Evolutionary conservation across 2,888 invertebrate species (phyloP).

Genomic region (Nymphalis urticae): DNA sequence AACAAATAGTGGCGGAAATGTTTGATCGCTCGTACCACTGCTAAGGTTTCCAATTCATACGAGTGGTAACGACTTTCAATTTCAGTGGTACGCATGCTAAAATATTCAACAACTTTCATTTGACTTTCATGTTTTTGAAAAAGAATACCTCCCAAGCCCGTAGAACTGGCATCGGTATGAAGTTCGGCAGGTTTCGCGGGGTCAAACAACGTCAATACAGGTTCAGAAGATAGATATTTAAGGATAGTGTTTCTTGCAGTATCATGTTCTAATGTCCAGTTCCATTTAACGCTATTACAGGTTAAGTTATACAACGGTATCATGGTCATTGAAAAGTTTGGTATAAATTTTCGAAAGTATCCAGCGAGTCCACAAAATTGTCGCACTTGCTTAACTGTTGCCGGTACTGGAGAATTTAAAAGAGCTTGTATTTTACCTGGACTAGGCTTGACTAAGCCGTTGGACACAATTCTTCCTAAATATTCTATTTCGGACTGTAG

Average conservation of each 20-base stretch:
- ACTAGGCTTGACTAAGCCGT: conserved; percentile 41
- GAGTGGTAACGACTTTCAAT: conserved; percentile 37
- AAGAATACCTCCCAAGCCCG: conserved; percentile 36
- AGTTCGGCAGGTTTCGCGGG: conserved; percentile 20
- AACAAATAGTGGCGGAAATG: not conserved
- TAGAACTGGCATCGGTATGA: conserved; percentile 40
- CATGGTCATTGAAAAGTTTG: too few relatives aligned
- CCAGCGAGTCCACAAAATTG: too few relatives aligned
- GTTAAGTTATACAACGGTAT: too few relatives aligned
- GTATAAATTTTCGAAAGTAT: too few relatives aligned
- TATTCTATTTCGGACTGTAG: conserved; percentile 37
- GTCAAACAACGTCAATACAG: conserved; percentile 18
- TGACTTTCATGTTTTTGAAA: conserved; percentile 22
- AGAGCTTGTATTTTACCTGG: too few relatives aligned
- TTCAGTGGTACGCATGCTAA: conserved; percentile 34
- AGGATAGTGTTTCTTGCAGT: conserved; percentile 23
- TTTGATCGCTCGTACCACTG: not conserved
- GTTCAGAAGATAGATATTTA: conserved; percentile 20
- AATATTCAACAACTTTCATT: conserved; percentile 30
- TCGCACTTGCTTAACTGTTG: too few relatives aligned
- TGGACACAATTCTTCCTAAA: conserved; percentile 38
- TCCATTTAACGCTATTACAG: too few relatives aligned
- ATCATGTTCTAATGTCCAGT: conserved; percentile 17
- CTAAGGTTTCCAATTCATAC: not conserved
- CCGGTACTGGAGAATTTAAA: too few relatives aligned